Conservation (phyloP, 2,113 vertebrate genomes). For the Carettochelys insculpta region DNA sequence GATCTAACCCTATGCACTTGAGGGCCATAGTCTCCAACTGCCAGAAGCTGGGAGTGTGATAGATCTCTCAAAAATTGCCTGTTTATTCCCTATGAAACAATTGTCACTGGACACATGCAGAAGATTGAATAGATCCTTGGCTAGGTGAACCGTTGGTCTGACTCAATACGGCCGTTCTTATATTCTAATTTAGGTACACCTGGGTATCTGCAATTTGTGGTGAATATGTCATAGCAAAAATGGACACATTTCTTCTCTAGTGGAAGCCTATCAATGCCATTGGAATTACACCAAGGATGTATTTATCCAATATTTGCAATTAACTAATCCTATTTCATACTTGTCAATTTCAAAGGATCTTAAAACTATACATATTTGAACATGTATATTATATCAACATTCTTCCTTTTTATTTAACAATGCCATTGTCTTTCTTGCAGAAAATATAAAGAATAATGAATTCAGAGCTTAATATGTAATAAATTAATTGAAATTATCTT, state of each 20-base stretch:
- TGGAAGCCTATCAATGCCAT: neutral
- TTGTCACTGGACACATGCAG: neutral
- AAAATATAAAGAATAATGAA: neutral
- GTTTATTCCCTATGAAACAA: neutral
- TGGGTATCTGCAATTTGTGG: neutral
- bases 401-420: neutral
- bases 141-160: neutral
- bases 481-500: neutral
- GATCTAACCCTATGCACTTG: neutral
- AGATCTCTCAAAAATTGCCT: neutral
- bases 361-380: neutral
- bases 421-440: neutral
- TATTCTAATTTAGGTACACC: neutral
- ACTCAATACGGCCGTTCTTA: neutral
- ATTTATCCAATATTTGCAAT: neutral
- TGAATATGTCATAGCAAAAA: neutral
- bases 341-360: neutral
- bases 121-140: neutral
- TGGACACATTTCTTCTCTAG: neutral
- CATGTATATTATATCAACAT: neutral
- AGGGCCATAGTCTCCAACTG: neutral
- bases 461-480: neutral
- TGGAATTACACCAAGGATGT: neutral
- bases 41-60: neutral
- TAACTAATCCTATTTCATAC: neutral